Evolutionary conservation across 2,888 invertebrate genomes (phyloP), one percentile per base, ranked within the genome.

Genomic region (Notodonta dromedarius): DNA sequence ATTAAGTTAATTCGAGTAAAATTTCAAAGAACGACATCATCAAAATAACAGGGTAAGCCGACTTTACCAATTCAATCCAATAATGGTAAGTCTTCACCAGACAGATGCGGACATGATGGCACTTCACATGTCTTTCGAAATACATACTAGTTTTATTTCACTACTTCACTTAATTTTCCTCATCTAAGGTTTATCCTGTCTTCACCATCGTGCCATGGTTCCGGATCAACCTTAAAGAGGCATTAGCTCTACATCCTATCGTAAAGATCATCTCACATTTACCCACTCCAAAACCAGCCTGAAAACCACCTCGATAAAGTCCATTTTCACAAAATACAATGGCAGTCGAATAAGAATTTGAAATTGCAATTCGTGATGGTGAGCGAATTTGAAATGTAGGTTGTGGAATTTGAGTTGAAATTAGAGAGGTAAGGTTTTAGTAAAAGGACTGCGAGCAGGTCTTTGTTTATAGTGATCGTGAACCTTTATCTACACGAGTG

Each of bases 191-290:
- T 50, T n/a, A 50, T 2, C 1, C 16, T 16, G 2, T 50, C 5
- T 12, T n/a, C 14, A 50, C 48, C 56, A 66, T 69, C 69, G 68
- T 73, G 71, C 66, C 58, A n/a, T 61, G 67, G 71, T 74, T 78
- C 74, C 73, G 69, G 75, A 72, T 70, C 72, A 73, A 76, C 79
- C 77, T 76, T 72, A 66, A 52, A 51, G 52, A 59, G 71, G 73
- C 39, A 78, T 79, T 64, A 77, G 84, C 76, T 83, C 83, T 69
- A 80, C 68, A 77, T 82, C 72, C 61, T 76, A 80, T 80, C 79
- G 57, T 55, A 79, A 74, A 74, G 75, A 61, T 69, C 74, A 74
- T 77, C 69, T 63, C 13, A 0, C 8, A 13, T 44, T 2, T 8
- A 1, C 6, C 14, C 58, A 66, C 0, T 0, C 14, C 0, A 66